Conservation (phyloP, 2,888 invertebrate species). For the Iselma pallidipennis region DNA sequence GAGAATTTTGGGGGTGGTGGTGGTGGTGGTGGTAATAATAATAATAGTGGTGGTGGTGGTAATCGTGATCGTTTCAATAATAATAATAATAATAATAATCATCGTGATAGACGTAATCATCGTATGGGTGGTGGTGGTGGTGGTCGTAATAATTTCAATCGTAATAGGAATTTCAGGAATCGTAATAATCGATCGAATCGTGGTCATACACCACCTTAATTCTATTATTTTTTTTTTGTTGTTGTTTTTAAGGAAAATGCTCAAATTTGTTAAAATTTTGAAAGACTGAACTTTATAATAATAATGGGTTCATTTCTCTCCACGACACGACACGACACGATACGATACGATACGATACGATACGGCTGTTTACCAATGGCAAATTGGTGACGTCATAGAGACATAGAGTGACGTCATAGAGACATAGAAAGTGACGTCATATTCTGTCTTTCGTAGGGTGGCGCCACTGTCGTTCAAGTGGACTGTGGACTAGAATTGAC, state of each 20-base stretch:
- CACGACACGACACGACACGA: too few species aligned
- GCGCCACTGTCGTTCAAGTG: too few species aligned
- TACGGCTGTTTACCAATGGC: too few species aligned
- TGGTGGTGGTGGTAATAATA: conserved; percentile 53
- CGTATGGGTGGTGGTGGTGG: conserved; percentile 41
- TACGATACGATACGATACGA: too few species aligned
- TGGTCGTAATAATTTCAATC: conserved; percentile 37
- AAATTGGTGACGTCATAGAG: too few species aligned
- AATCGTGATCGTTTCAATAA: conserved; percentile 38
- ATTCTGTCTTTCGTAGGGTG: too few species aligned
- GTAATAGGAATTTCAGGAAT: conserved; percentile 43
- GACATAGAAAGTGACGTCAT: too few species aligned
- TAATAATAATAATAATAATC: conserved; percentile 53
- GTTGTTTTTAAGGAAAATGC: background rate
- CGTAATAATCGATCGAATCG: conserved; percentile 45
- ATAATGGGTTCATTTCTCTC: too few species aligned
- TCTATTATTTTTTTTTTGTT: too few species aligned
- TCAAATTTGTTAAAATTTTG: background rate
- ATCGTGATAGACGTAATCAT: conserved; percentile 36
- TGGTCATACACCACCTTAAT: conserved; percentile 48
- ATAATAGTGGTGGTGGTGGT: conserved; percentile 38
- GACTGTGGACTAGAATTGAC: too few species aligned
- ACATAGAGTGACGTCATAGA: too few species aligned
- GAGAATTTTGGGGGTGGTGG: conserved; percentile 38
- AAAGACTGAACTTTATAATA: background rate